A percentile compares a stretch with the other conserved stretches of the same genome.
Evolutionary conservation across 2,113 vertebrate genomes (phyloP).

Genomic region (Nibea coibor): DNA sequence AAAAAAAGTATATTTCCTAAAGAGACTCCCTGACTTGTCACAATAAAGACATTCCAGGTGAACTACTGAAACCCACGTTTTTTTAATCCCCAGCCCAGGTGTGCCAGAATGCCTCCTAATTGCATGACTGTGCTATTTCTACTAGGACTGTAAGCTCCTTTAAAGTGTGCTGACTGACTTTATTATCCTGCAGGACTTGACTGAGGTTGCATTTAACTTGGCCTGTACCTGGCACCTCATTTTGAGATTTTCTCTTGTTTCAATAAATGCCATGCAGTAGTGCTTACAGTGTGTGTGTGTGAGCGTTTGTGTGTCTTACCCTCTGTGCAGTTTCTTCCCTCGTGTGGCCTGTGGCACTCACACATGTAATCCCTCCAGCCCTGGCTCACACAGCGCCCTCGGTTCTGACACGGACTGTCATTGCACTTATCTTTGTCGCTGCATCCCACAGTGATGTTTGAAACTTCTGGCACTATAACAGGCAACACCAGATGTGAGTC

Average conservation of each 20-base stretch:
- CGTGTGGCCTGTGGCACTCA: slow-evolving; percentile 88
- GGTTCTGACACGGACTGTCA: slow-evolving; percentile 87
- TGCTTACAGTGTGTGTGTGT: not conserved
- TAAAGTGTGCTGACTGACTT: slow-evolving; percentile 56
- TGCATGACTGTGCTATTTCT: slow-evolving; percentile 61
- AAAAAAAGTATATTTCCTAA: not conserved
- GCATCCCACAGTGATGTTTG: slow-evolving; percentile 86
- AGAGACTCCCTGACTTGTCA: slow-evolving; percentile 8
- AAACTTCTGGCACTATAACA: slow-evolving; percentile 58
- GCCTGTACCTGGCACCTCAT: not conserved
- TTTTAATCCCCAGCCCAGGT: slow-evolving; percentile 71
- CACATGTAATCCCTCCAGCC: slow-evolving; percentile 89
- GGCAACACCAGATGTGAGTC: slow-evolving; percentile 82
- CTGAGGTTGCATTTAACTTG: slow-evolving; percentile 16
- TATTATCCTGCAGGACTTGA: slow-evolving; percentile 12
- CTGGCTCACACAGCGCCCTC: slow-evolving; percentile 88
- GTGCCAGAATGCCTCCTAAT: slow-evolving; percentile 42
- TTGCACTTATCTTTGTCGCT: slow-evolving; percentile 86
- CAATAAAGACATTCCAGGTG: slow-evolving; percentile 11
- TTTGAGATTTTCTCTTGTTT: not conserved
- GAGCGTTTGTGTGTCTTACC: slow-evolving; percentile 87
- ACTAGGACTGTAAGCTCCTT: slow-evolving; percentile 69
- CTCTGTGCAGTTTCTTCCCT: slow-evolving; percentile 82
- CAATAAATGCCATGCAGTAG: not conserved
- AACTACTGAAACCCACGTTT: slow-evolving; percentile 65